A percentile compares a stretch with the other conserved stretches of the same genome.
Evolutionary conservation across 2,888 invertebrate genomes (phyloP).

Genomic region (Drosophila eohydei): DNA sequence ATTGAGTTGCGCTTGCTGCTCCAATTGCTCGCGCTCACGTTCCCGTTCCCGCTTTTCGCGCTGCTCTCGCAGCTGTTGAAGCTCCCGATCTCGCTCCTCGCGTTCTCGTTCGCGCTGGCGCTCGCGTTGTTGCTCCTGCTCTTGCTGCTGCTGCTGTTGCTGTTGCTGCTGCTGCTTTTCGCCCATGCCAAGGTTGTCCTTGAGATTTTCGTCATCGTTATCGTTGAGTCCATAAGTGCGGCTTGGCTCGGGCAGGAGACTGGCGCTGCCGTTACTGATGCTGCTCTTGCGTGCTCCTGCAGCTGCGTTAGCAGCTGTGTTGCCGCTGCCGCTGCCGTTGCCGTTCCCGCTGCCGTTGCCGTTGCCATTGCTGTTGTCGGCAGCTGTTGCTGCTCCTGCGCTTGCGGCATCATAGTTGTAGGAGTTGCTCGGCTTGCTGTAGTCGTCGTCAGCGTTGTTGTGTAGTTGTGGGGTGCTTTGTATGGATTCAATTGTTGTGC

Average conservation of each 20-base stretch:
- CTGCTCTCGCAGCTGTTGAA: slow-evolving; percentile 59
- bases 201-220: slow-evolving; percentile 84
- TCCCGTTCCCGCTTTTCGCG: slow-evolving; percentile 60
- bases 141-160: slow-evolving; percentile 58
- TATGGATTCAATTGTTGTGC: slow-evolving; percentile 79
- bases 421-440: slow-evolving; percentile 58
- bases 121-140: slow-evolving; percentile 54
- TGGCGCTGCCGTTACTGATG: slow-evolving; percentile 33
- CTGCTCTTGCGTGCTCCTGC: slow-evolving; percentile 53
- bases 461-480: slow-evolving; percentile 74
- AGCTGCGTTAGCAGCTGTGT: slow-evolving; percentile 55
- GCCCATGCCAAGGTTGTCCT: slow-evolving; percentile 84
- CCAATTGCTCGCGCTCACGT: slow-evolving; percentile 70
- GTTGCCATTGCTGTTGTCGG: slow-evolving; percentile 14
- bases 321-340: slow-evolving; percentile 34
- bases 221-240: slow-evolving; percentile 80
- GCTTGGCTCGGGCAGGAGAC: slow-evolving; percentile 43
- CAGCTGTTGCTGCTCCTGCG: slow-evolving; percentile 24
- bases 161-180: slow-evolving; percentile 81
- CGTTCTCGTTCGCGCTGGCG: slow-evolving; percentile 44
- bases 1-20: slow-evolving; percentile 56
- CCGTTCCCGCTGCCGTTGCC: slow-evolving; percentile 37
- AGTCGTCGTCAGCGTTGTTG: slow-evolving; percentile 69
- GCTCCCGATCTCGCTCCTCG: slow-evolving; percentile 60
- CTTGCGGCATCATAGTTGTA: slow-evolving; percentile 66